These are phyloP conservation scores for Pocota personata DNA, from an alignment of 2,888 invertebrate species.

Conservation along the genomic window DNA sequence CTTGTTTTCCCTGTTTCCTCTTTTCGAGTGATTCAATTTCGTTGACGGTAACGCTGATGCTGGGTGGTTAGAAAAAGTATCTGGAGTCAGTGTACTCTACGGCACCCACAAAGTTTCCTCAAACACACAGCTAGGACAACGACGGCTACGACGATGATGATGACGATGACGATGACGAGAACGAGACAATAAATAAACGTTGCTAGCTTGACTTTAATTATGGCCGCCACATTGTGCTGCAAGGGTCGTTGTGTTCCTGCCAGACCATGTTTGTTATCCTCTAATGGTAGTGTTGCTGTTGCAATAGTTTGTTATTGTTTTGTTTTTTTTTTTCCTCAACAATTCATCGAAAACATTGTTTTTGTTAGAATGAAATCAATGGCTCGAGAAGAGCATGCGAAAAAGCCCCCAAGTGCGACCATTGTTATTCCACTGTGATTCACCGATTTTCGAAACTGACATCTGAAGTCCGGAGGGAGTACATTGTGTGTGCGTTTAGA, in stretches of 20 bases:
- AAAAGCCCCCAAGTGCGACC: neutral
- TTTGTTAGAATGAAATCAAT: neutral
- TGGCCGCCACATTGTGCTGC: slow-evolving; percentile 15
- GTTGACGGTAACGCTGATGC: slow-evolving; percentile 28
- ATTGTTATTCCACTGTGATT: neutral
- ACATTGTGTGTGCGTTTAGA: neutral
- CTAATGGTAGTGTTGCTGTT: neutral
- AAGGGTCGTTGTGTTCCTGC: slow-evolving; percentile 1
- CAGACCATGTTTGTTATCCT: neutral
- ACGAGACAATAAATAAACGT: slow-evolving; percentile 39
- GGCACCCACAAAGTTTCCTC: slow-evolving; percentile 19
- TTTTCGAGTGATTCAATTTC: slow-evolving; percentile 63
- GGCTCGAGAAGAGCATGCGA: neutral
- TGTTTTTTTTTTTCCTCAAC: neutral
- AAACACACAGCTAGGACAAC: neutral
- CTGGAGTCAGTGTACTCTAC: neutral
- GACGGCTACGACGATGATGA: neutral
- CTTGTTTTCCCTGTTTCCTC: slow-evolving; percentile 43
- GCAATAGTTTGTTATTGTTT: neutral
- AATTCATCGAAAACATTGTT: neutral
- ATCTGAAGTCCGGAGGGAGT: neutral
- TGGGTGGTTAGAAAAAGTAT: slow-evolving; percentile 16
- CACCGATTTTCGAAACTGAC: slow-evolving; percentile 8
- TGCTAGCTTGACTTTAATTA: slow-evolving; percentile 37
- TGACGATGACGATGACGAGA: neutral